A percentile compares a stretch with the other conserved stretches of the same genome.
These are phyloP conservation scores for Andrena bicolor DNA, from an alignment of 2,888 invertebrate species.

Conservation along the genomic window DNA sequence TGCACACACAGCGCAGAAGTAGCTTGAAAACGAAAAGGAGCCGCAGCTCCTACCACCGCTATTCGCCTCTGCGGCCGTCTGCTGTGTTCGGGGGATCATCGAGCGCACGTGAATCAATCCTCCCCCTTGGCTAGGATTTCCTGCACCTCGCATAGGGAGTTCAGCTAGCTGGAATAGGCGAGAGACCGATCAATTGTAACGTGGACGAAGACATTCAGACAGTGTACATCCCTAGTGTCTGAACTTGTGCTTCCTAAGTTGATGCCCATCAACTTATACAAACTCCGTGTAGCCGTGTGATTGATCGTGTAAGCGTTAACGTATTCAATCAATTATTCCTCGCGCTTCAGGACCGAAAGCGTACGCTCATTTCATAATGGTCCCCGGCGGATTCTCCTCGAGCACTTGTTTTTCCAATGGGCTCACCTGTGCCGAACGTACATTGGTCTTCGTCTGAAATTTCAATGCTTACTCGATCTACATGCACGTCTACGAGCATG, in stretches of 20 bases:
- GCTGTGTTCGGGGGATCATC: not conserved
- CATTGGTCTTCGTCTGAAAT: slow-evolving; percentile 36
- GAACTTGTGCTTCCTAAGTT: not conserved
- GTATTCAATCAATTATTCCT: slow-evolving; percentile 6
- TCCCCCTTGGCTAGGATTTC: slow-evolving; percentile 18
- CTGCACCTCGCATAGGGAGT: not conserved
- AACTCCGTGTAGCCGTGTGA: not conserved
- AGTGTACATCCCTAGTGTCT: not conserved
- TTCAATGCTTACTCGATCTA: slow-evolving; percentile 50
- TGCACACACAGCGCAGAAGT: slow-evolving; percentile 28
- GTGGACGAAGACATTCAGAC: not conserved
- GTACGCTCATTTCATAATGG: slow-evolving; percentile 27
- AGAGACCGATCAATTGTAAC: slow-evolving; percentile 6
- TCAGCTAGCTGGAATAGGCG: not conserved
- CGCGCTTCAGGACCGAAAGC: not conserved
- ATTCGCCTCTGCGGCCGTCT: slow-evolving; percentile 1
- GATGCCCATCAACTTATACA: not conserved
- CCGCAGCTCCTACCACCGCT: not conserved
- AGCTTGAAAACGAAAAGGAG: slow-evolving; percentile 36
- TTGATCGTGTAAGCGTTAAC: not conserved
- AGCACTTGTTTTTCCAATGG: slow-evolving; percentile 26
- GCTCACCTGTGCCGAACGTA: slow-evolving; percentile 20
- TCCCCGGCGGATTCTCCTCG: not conserved
- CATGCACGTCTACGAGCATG: slow-evolving; percentile 37
- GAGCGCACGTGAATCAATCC: slow-evolving; percentile 18